These are phyloP conservation scores for Ennomos erosarius DNA, from an alignment of 2,888 invertebrate species.

Conservation along the genomic window DNA sequence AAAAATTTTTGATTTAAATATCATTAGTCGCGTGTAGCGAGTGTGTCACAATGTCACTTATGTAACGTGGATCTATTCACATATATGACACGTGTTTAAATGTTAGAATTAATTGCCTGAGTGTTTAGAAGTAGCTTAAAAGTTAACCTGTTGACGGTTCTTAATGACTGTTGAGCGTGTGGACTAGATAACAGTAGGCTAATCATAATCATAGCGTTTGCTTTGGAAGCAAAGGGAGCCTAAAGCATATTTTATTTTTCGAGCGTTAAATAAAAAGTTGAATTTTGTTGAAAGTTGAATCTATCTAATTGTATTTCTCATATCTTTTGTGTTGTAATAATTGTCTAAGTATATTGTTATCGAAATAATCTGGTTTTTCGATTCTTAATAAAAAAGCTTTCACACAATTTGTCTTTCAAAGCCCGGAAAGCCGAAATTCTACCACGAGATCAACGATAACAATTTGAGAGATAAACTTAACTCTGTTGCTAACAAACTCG, in stretches of 20 bases:
- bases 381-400: slow-evolving; percentile 18
- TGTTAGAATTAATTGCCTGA: slow-evolving; percentile 19
- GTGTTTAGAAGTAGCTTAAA: slow-evolving; percentile 12
- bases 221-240: not conserved
- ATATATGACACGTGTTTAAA: slow-evolving; percentile 13
- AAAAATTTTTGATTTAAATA: no score
- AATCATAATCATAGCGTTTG: no score
- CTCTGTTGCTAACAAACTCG: slow-evolving; percentile 7
- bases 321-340: no score
- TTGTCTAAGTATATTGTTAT: no score
- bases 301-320: no score
- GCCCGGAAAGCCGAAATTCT: slow-evolving; percentile 27
- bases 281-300: no score
- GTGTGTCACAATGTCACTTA: slow-evolving; percentile 7
- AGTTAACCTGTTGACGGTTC: slow-evolving; percentile 18
- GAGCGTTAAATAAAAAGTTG: no score
- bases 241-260: no score
- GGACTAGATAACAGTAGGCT: slow-evolving; percentile 3
- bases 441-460: slow-evolving; percentile 24
- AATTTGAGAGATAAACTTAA: slow-evolving; percentile 26
- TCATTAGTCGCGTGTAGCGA: slow-evolving; percentile 1
- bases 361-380: not conserved
- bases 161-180: slow-evolving; percentile 12
- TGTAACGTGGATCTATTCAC: slow-evolving; percentile 12
- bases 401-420: slow-evolving; percentile 24